Percentiles rank a stretch among this genome's conserved stretches.
Conservation (phyloP, 2,797 vertebrate genomes). For the Paedocypris micromegethes region DNA sequence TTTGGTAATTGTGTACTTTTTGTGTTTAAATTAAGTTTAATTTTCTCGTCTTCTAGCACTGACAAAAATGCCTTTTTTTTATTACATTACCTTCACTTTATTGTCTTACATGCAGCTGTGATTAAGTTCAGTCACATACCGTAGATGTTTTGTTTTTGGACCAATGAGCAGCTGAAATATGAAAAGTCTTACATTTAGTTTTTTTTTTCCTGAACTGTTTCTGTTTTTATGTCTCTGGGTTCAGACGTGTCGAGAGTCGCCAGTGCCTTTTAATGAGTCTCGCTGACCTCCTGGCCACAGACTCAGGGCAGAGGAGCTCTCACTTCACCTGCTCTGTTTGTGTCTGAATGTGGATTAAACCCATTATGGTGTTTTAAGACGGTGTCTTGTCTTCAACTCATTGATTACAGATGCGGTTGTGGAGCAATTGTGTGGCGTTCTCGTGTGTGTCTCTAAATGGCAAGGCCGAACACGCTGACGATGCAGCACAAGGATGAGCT, state of each 20-base stretch:
- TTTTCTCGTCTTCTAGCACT: no score
- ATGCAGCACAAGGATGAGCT: conserved; percentile 95
- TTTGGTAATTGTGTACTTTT: no score
- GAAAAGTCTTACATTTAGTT: no score
- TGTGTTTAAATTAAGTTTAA: no score
- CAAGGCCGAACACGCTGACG: conserved; percentile 87
- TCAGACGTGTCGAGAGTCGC: no score
- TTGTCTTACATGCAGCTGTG: not conserved
- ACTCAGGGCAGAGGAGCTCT: not conserved
- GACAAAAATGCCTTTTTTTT: not conserved
- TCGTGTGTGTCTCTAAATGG: conserved; percentile 65
- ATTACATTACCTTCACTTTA: not conserved
- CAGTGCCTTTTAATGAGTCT: not conserved
- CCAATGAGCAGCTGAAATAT: not conserved
- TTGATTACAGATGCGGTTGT: no score
- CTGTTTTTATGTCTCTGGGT: no score
- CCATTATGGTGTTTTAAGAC: not conserved
- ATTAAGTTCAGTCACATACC: no score
- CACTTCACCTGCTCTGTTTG: not conserved
- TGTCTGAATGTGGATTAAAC: no score
- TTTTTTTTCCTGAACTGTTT: no score
- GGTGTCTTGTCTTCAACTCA: not conserved
- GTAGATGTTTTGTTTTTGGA: not conserved
- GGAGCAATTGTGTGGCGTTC: not conserved
- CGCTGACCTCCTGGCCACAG: not conserved